phyloP scores from a whole-genome alignment of 2,888 invertebrate genomes.

The Hemicrepidius hirtus region DNA sequence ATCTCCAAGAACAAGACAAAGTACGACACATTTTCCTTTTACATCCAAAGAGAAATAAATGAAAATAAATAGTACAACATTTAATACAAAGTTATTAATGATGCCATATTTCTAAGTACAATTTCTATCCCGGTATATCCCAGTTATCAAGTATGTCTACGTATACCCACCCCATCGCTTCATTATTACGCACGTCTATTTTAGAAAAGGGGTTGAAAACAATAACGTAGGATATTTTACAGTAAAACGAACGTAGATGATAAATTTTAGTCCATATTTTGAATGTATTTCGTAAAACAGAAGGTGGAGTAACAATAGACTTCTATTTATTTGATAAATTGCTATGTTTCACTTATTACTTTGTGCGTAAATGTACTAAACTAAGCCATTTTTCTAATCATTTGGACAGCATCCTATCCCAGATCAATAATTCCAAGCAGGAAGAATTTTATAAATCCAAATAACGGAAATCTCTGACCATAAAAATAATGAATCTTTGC shows the following conservation, averaged over 20 bases:
- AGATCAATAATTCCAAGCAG: neutral
- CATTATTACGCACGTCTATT: slow-evolving; percentile 47
- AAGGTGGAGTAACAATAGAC: slow-evolving; percentile 69
- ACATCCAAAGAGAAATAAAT: slow-evolving; percentile 67
- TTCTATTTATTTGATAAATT: slow-evolving; percentile 72
- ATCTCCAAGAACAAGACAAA: slow-evolving; percentile 58
- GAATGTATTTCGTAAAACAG: slow-evolving; percentile 67
- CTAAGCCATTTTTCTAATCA: slow-evolving; percentile 11
- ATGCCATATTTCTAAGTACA: slow-evolving; percentile 68
- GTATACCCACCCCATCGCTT: slow-evolving; percentile 47
- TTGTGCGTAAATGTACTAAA: slow-evolving; percentile 42
- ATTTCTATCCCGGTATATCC: slow-evolving; percentile 61
- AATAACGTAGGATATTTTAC: slow-evolving; percentile 64
- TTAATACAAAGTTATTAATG: slow-evolving; percentile 71
- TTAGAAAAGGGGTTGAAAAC: slow-evolving; percentile 65
- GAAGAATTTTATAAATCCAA: too few relatives aligned
- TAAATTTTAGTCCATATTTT: slow-evolving; percentile 70
- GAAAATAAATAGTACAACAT: slow-evolving; percentile 71
- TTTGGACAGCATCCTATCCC: neutral
- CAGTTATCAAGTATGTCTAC: slow-evolving; percentile 49
- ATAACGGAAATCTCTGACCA: too few relatives aligned
- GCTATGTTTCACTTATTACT: slow-evolving; percentile 68
- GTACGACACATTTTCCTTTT: slow-evolving; percentile 65
- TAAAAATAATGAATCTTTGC: too few relatives aligned
- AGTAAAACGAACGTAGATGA: slow-evolving; percentile 69